Evolutionary conservation across 2,888 invertebrate species (phyloP).

Genomic region (Orchesellides sinensis): DNA sequence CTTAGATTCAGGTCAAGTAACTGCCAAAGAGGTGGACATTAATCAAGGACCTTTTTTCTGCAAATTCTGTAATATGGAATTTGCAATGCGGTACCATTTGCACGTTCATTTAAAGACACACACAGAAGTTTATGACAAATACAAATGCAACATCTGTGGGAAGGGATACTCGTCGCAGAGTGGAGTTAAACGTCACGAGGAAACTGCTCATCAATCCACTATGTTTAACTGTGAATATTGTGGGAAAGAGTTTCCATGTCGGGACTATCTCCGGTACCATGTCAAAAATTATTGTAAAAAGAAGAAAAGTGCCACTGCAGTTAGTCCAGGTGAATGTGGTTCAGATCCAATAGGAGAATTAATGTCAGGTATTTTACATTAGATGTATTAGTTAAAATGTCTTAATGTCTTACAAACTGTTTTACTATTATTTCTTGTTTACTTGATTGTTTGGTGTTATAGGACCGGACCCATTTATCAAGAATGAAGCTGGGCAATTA

Average conservation of each 20-base stretch:
- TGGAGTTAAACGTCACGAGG: constrained; percentile 46
- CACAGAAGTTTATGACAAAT: constrained; percentile 50
- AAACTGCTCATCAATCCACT: constrained; percentile 13
- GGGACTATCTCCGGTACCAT: constrained; percentile 43
- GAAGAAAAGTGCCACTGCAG: background rate
- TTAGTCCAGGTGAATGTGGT: too few relatives aligned
- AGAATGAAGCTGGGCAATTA: constrained; percentile 19
- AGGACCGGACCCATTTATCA: constrained; percentile 7
- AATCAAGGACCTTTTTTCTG: constrained; percentile 36
- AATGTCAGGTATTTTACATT: constrained; percentile 2
- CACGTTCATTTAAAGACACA: constrained; percentile 38
- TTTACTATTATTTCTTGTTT: too few relatives aligned
- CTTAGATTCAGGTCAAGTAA: background rate
- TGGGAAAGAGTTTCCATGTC: constrained; percentile 29
- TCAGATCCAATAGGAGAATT: background rate
- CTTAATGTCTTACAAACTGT: background rate
- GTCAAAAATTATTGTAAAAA: constrained; percentile 40
- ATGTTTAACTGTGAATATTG: background rate
- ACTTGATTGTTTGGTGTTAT: background rate
- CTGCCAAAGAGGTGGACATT: background rate
- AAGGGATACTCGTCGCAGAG: constrained; percentile 39
- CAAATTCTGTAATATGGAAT: constrained; percentile 34
- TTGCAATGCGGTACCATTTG: constrained; percentile 20
- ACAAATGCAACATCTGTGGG: constrained; percentile 41
- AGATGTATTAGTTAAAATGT: background rate